Evolutionary conservation across 2,888 invertebrate species (phyloP), one percentile per base, ranked within the genome.

Genomic region (Agriopis aurantiaria): DNA sequence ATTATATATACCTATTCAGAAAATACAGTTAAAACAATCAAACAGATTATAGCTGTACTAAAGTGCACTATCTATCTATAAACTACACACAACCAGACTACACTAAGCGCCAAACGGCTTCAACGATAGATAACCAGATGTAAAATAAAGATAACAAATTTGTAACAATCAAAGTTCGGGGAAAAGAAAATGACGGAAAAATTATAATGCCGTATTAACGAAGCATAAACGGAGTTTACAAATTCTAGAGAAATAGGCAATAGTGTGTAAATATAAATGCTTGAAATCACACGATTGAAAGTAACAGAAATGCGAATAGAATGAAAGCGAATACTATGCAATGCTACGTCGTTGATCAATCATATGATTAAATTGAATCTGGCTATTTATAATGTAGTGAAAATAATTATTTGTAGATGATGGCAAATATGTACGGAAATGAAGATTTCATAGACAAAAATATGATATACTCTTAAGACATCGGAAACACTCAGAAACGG

Each of bases 161-260:
- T n/a, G 40, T 23, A 14, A 45, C 33, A 12, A 45, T 14, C n/a
- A 46, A 57, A 45, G 33, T 64, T 69, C 68, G 33, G 23, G n/a
- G 59, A 69, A 69, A 12, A 60, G 59, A 63, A 60, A 55, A 63
- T 55, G 0, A 53, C 43, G 23, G 40, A 43, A 62, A 41, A 51
- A 61, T 41, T 14, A 62, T 51, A 52, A 52, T 43, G 8, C 14
- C 14, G 9, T 45, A 46, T 23, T 46, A 33, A 58, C 9, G 51
- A 57, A 51, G 56, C 45, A n/a, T 62, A 52, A 52, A 33, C n/a
- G 49, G 7, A 55, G 56, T 55, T 56, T 33, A 61, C 14, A 61
- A 8, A 56, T 8, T 57, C 6, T n/a, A 45, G 49, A 45, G 9
- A 33, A 51, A 62, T 56, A 48, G 14, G n/a, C 8, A 12, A 52